Conservation (phyloP, 2,797 vertebrate genomes). For the Fratercula arctica region DNA sequence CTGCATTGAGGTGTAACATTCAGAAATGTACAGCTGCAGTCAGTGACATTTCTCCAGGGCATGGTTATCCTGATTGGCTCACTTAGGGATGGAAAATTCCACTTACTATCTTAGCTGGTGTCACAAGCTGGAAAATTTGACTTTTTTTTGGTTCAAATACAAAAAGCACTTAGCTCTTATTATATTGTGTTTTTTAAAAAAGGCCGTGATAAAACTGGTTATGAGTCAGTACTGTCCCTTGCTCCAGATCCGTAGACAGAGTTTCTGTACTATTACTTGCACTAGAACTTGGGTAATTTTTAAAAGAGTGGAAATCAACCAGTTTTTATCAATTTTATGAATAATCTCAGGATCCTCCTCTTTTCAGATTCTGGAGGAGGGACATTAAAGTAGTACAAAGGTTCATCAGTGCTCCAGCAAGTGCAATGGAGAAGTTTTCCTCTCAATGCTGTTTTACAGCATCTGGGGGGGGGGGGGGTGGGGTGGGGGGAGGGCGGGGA, state of each 20-base stretch:
- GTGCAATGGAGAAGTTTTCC: not conserved
- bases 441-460: not conserved
- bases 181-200: not conserved
- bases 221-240: not conserved
- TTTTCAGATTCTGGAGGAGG: not conserved
- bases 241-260: not conserved
- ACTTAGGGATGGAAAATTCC: slow-evolving; percentile 30
- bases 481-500: too few relatives aligned
- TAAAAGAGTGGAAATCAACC: not conserved
- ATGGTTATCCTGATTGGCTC: not conserved
- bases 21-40: not conserved
- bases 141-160: not conserved
- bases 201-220: not conserved
- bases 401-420: not conserved
- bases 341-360: not conserved
- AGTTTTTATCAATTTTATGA: not conserved
- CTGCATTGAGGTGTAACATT: not conserved
- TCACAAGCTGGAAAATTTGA: slow-evolving; percentile 44
- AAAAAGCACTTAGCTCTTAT: not conserved
- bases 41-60: not conserved
- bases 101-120: not conserved
- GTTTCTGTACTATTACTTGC: not conserved
- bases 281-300: not conserved
- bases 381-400: not conserved
- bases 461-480: not conserved